These are phyloP conservation scores for Sericinus montela DNA, from an alignment of 2,888 invertebrate genomes.

Conservation along the genomic window DNA sequence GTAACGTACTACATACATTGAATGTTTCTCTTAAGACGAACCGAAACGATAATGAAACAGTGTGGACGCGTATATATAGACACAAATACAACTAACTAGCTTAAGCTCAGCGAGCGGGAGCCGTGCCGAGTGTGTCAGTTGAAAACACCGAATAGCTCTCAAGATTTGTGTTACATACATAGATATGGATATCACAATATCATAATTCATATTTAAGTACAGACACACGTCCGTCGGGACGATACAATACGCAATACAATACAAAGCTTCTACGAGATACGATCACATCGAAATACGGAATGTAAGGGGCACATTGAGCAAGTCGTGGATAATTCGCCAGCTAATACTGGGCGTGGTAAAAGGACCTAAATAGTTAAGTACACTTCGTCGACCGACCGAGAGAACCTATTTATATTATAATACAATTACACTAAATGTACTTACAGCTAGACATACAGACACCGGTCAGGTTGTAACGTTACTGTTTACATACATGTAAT, in stretches of 20 bases:
- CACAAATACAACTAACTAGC: conserved; percentile 11
- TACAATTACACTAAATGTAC: conserved; percentile 3
- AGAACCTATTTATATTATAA: background rate
- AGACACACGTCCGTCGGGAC: background rate
- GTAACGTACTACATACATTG: background rate
- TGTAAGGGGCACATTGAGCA: conserved; percentile 32
- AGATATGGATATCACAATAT: conserved; percentile 26
- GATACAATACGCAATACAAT: background rate
- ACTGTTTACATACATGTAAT: conserved; percentile 22
- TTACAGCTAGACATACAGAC: conserved; percentile 3
- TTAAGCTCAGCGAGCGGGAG: background rate
- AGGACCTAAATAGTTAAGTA: conserved; percentile 24
- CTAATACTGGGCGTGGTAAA: conserved; percentile 26
- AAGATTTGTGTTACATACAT: background rate
- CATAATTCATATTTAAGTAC: conserved; percentile 17
- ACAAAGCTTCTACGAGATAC: background rate
- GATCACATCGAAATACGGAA: conserved; percentile 25
- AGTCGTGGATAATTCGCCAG: conserved; percentile 20
- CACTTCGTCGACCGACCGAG: conserved; percentile 21
- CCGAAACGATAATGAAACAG: background rate
- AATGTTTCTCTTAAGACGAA: background rate
- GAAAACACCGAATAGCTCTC: background rate
- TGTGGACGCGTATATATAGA: background rate
- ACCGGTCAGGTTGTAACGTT: background rate
- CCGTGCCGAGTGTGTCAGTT: background rate